Evolutionary conservation across 1,140 invertebrate species (phyloP).

Genomic region (Eumaeus atala): DNA sequence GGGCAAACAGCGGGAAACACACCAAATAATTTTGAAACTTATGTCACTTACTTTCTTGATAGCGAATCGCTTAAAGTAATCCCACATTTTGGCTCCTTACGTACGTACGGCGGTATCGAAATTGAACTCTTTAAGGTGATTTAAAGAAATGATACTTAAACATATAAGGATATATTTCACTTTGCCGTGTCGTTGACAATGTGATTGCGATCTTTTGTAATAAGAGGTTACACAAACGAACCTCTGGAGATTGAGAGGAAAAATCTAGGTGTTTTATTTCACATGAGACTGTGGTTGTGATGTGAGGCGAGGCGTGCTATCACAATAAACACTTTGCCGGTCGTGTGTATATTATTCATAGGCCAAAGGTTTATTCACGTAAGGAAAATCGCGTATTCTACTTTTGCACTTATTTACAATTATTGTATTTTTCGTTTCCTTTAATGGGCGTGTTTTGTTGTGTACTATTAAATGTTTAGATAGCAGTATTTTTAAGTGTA

Average conservation of each 20-base stretch:
- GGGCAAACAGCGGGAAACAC: constrained; percentile 24
- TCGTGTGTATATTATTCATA: constrained; percentile 50
- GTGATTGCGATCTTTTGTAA: constrained; percentile 34
- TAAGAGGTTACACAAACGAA: constrained; percentile 32
- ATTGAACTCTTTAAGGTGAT: constrained; percentile 33
- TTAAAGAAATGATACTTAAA: constrained; percentile 36
- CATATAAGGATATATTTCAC: too few relatives aligned
- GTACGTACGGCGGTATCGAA: constrained; percentile 29
- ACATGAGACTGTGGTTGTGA: constrained; percentile 50
- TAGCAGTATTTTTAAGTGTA: too few relatives aligned
- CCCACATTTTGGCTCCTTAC: constrained; percentile 34
- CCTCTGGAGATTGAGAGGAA: constrained; percentile 55
- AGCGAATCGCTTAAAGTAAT: constrained; percentile 40
- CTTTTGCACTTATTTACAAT: constrained; percentile 6
- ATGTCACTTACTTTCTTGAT: constrained; percentile 30
- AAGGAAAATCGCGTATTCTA: constrained; percentile 10
- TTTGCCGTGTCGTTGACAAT: neutral
- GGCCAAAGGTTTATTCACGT: constrained; percentile 24
- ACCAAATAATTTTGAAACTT: constrained; percentile 47
- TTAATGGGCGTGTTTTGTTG: neutral
- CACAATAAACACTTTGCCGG: constrained; percentile 61
- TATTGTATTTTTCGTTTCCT: constrained; percentile 1
- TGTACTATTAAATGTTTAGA: too few relatives aligned
- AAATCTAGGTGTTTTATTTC: constrained; percentile 70
- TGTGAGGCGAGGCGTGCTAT: constrained; percentile 45